Base-by-base conservation (phyloP, 1,140 invertebrate genomes). In the Meteorus sp. region DNA sequence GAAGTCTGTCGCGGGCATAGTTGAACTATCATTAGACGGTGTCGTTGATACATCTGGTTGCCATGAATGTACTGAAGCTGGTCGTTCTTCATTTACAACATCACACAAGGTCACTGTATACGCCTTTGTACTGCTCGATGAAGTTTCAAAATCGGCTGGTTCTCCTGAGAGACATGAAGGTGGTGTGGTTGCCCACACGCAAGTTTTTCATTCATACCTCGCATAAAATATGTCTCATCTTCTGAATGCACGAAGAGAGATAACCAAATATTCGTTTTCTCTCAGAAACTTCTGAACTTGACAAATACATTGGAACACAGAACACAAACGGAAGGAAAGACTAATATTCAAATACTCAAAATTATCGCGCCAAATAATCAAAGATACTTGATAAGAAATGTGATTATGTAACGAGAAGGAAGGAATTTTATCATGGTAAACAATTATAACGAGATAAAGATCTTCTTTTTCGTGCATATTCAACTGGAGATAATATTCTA, bases 41-140 rank as follows among this genome's bases (percentile, higher is more conserved):
- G 61, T 59, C 9, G 47, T 48, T 27, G 47, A 60, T 54, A 53
- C 62, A 37, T 50, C 54, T 20, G 19, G 19, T 22, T 65, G 44
- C 15, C 55, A 52, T 3, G 67, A 59, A 44, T 67, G 66, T 29
- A 68, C 41, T 41, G 61, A 13, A 31, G 48, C 29, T 51, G 62
- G 63, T 29, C 56, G 62, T 53, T 74, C 72, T 45, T 78, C 62
- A 52, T 60, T 57, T 0, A 72, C 71, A 4, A 45, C 45, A 48
- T 67, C 45, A 15, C 37, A 73, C 29, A 76, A 61, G 50, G 64
- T 73, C 8, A 77, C 64, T 1, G 69, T 75, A 41, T 73, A 68
- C 3, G 69, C 70, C 23, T 72, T 72, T 0, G 70, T 75, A 54
- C 73, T 78, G 60, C 71, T 76, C n/a, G 67, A 62, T 1, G 76